Evolutionary conservation across 2,888 invertebrate species (phyloP).

Genomic region (Pristionchus arcanus): DNA sequence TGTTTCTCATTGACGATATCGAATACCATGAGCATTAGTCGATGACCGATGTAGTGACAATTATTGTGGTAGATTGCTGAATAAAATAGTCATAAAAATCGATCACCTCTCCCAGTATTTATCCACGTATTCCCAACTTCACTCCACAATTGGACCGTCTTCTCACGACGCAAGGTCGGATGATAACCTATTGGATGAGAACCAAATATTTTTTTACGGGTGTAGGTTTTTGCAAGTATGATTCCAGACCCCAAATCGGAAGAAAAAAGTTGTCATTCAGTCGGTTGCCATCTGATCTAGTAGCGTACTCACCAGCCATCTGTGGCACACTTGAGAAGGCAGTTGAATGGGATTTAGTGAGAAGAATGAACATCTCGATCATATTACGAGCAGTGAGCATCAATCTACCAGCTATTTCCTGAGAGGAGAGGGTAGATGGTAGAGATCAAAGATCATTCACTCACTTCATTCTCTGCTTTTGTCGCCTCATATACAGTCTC

Average conservation of each 20-base stretch:
- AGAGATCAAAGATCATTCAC: not conserved
- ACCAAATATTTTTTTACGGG: too few species aligned
- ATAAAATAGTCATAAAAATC: too few species aligned
- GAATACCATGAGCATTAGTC: conserved; percentile 66
- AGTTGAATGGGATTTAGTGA: conserved; percentile 69
- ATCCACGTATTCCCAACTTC: not conserved
- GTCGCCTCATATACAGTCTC: conserved; percentile 67
- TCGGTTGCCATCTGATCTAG: too few species aligned
- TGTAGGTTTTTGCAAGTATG: too few species aligned
- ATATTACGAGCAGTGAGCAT: conserved; percentile 72
- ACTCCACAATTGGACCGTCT: too few species aligned
- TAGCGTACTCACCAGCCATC: conserved; percentile 70
- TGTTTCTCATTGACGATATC: conserved; percentile 52
- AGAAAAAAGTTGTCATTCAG: too few species aligned
- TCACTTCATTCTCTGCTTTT: conserved; percentile 64
- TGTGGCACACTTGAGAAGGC: conserved; percentile 73
- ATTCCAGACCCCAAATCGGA: too few species aligned
- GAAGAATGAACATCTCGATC: conserved; percentile 71
- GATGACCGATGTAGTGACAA: conserved; percentile 74
- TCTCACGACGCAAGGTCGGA: too few species aligned
- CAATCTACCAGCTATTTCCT: conserved; percentile 61
- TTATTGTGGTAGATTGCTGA: conserved; percentile 76
- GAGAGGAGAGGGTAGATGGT: not conserved
- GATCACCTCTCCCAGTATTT: not conserved
- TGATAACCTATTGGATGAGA: too few species aligned